Evolutionary conservation across 2,888 invertebrate species (phyloP).

Genomic region (Phrixothrix hirtus): DNA sequence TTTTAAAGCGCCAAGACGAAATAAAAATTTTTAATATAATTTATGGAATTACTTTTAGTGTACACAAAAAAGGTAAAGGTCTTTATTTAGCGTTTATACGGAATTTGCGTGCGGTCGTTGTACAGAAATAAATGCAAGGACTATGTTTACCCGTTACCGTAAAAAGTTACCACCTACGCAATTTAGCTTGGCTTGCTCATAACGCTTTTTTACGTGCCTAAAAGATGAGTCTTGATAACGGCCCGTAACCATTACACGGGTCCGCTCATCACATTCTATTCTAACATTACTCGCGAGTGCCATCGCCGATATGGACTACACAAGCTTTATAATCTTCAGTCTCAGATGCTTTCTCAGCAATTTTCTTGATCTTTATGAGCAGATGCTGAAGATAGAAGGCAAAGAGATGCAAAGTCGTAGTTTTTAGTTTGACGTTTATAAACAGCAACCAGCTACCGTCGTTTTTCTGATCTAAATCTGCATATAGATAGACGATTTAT

Average conservation of each 20-base stretch:
- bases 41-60: too few relatives aligned
- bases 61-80: not conserved
- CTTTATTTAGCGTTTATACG: conserved; percentile 18
- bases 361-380: conserved; percentile 23
- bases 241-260: conserved; percentile 47
- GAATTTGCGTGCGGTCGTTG: conserved; percentile 24
- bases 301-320: conserved; percentile 27
- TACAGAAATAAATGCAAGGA: conserved; percentile 37
- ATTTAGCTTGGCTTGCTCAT: conserved; percentile 43
- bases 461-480: conserved; percentile 35
- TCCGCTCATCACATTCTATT: conserved; percentile 43
- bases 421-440: conserved; percentile 28
- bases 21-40: too few relatives aligned
- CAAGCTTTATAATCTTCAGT: conserved; percentile 34
- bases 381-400: conserved; percentile 17
- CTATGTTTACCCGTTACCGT: conserved; percentile 46
- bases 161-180: conserved; percentile 52
- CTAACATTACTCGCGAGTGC: conserved; percentile 41
- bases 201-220: conserved; percentile 45
- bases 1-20: too few relatives aligned
- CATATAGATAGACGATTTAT: conserved; percentile 44
- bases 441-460: conserved; percentile 17
- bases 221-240: conserved; percentile 49
- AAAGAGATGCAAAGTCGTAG: conserved; percentile 17
- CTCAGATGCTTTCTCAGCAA: conserved; percentile 27